Evolutionary conservation across 2,888 invertebrate species (phyloP), one percentile per base, ranked within the genome.

Genomic region (Nomada ruficornis): DNA sequence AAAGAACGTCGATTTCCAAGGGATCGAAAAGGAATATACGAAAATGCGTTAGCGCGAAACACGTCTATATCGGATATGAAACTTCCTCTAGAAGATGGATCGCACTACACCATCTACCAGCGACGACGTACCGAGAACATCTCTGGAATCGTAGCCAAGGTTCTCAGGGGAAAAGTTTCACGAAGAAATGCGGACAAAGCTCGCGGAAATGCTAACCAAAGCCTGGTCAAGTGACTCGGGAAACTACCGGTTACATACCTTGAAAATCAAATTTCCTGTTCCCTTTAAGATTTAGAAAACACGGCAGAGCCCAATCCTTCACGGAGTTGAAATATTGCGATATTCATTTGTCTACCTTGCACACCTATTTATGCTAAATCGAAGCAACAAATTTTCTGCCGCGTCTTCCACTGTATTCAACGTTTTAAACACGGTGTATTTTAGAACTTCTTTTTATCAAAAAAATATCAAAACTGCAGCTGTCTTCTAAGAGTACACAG

Each of bases 11-110:
- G 42, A 65, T 72, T 72, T 26, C 15, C 50, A 23, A 42, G 23
- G 20, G 36, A 44, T 55, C 44, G 71, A 57, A 77, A 68, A 57
- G n/a, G 62, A 18, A 42, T 29, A 47, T 20, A 47, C 9, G 23
- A 62, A 79, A 67, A 71, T 65, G 67, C 62, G 75, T 67, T 72
- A 57, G 29, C 69, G 52, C 71, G 77, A 65, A 76, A 70, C 63
- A 70, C 18, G 78, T 75, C 74, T 76, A 67, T 78, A 77, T 88
- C 83, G 85, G 86, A 88, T 87, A 88, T 88, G 85, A 85, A 88
- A 88, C 85, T 88, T 88, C 85, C 88, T 87, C 59, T 63, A n/a
- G 60, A 59, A 78, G 81, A 86, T 85, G 77, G 81, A 82, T 76
- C 67, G 47, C 54, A 44, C 63, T 52, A 73, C 70, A 74, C 47